These are phyloP conservation scores for Megaustenia siamemsis DNA, from an alignment of 2,888 invertebrate species.

Conservation along the genomic window DNA sequence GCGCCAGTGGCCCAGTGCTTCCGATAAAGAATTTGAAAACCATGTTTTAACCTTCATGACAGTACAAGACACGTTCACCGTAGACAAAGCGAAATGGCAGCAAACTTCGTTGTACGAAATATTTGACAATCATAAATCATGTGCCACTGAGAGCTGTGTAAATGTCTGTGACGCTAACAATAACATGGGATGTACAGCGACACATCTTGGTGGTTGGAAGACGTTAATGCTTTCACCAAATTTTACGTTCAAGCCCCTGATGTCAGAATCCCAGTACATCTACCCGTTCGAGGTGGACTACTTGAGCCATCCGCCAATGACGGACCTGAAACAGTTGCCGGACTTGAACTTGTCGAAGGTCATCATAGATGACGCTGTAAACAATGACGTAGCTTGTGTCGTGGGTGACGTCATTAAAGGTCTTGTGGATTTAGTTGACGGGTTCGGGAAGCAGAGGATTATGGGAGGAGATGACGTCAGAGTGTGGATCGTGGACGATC, in stretches of 20 bases:
- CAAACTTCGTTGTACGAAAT: background rate
- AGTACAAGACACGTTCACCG: background rate
- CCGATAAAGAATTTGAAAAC: too few species aligned
- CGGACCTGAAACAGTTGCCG: background rate
- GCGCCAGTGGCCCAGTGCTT: too few species aligned
- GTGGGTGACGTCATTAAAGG: constrained; percentile 31
- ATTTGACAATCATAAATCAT: background rate
- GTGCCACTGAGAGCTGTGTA: background rate
- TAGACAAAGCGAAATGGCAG: background rate
- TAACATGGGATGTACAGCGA: background rate
- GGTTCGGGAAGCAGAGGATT: constrained; percentile 25
- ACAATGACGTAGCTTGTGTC: background rate
- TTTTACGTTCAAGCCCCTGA: background rate
- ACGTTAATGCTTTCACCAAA: background rate
- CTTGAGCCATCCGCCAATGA: constrained; percentile 21
- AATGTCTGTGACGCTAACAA: background rate
- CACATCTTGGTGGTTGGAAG: background rate
- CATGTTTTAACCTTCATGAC: background rate
- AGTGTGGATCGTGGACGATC: constrained; percentile 31
- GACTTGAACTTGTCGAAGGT: constrained; percentile 7
- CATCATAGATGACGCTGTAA: background rate
- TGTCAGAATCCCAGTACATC: constrained; percentile 1
- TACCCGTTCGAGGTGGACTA: constrained; percentile 25
- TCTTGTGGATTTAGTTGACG: constrained; percentile 31
- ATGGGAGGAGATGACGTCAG: constrained; percentile 44